Evolutionary conservation across 2,888 invertebrate species (phyloP).

Genomic region (Julus scanicus): DNA sequence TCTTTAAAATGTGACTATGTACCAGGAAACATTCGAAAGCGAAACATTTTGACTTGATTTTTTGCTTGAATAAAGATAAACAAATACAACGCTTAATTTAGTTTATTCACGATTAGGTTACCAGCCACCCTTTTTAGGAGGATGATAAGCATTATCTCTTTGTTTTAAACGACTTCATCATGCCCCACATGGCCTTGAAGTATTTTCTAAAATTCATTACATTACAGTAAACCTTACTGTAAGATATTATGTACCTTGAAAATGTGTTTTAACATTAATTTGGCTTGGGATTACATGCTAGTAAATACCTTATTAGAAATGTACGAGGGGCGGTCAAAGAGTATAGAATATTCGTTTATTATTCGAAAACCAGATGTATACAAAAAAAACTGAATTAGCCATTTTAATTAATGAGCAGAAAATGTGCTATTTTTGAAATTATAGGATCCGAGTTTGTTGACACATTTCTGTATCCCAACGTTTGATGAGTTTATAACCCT

Average conservation of each 20-base stretch:
- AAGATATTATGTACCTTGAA: neutral
- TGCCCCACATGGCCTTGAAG: constrained; percentile 3
- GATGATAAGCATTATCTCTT: neutral
- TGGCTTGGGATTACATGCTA: too few relatives aligned
- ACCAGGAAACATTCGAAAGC: neutral
- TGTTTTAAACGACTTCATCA: neutral
- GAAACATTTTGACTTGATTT: neutral
- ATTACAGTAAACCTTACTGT: neutral
- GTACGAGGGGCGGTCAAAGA: too few relatives aligned
- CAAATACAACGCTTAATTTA: constrained; percentile 23
- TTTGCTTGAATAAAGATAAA: constrained; percentile 41
- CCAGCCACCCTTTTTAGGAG: neutral
- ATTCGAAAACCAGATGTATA: too few relatives aligned
- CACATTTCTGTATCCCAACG: too few relatives aligned
- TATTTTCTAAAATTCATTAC: neutral
- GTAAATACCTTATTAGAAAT: too few relatives aligned
- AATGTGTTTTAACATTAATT: too few relatives aligned
- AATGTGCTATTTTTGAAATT: too few relatives aligned
- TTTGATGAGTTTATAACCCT: too few relatives aligned
- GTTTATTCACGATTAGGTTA: neutral
- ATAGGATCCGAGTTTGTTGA: too few relatives aligned
- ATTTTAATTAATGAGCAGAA: too few relatives aligned
- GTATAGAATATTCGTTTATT: too few relatives aligned
- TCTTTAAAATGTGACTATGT: neutral
- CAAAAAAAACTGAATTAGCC: too few relatives aligned